Conservation (phyloP, 1,140 invertebrate species). For the Euborellia annulipes region DNA sequence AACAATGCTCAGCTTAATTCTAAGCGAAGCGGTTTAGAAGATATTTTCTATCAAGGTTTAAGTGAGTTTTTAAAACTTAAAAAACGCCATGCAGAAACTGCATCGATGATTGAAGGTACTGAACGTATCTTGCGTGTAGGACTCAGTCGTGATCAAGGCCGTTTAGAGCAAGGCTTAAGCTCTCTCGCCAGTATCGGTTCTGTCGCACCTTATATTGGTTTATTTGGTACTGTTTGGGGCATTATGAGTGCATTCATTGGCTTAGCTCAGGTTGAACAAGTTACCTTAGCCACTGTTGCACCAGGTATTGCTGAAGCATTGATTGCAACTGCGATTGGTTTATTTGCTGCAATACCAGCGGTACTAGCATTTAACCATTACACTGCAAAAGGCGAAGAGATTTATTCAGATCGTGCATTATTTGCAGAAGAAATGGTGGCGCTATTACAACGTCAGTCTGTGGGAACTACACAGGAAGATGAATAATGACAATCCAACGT, state of each 20-base stretch:
- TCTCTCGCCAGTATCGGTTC: background rate
- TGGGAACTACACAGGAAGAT: background rate
- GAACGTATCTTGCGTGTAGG: background rate
- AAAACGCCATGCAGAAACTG: background rate
- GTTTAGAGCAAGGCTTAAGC: background rate
- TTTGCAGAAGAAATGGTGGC: background rate
- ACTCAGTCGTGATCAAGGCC: background rate
- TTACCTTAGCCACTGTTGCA: background rate
- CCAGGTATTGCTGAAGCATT: background rate
- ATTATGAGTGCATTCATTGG: background rate
- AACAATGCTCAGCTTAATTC: background rate
- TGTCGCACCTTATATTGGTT: background rate
- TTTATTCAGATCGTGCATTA: background rate
- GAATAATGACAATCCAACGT: background rate
- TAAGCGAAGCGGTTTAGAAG: background rate
- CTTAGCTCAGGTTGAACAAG: background rate
- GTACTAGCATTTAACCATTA: background rate
- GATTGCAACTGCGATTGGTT: background rate
- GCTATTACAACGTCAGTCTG: background rate
- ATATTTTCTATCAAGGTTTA: background rate
- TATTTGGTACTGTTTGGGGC: background rate
- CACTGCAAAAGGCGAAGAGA: background rate
- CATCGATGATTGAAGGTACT: background rate
- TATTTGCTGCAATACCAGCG: background rate
- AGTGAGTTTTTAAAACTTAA: background rate